Evolutionary conservation across 2,888 invertebrate species (phyloP).

Genomic region (Caenorhabditis sp.): DNA sequence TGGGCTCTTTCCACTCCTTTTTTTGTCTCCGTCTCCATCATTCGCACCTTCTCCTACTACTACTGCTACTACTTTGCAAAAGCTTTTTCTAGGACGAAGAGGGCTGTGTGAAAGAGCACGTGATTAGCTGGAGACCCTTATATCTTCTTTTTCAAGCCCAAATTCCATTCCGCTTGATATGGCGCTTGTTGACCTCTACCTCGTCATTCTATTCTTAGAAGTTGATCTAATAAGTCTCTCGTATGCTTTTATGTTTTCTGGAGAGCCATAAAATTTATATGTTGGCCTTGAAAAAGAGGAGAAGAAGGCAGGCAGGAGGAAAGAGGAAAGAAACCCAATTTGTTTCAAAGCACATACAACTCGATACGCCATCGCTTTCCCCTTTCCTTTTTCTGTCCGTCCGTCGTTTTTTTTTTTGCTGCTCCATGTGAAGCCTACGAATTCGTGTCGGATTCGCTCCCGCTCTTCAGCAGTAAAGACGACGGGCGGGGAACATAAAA

Average conservation of each 20-base stretch:
- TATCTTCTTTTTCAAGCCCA: constrained; percentile 35
- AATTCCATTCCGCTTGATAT: constrained; percentile 47
- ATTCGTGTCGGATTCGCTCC: constrained; percentile 14
- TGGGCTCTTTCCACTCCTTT: constrained; percentile 1
- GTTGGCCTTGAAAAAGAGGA: constrained; percentile 15
- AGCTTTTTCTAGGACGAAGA: constrained; percentile 29
- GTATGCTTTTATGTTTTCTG: constrained; percentile 2
- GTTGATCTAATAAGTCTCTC: constrained; percentile 7
- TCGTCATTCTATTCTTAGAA: constrained; percentile 27
- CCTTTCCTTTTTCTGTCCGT: constrained; percentile 11
- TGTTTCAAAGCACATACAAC: constrained; percentile 54
- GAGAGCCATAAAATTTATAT: constrained; percentile 28
- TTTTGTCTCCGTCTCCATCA: background rate
- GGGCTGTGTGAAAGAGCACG: too few species aligned
- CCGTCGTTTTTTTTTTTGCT: constrained; percentile 1
- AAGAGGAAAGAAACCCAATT: constrained; percentile 51
- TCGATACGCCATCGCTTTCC: constrained; percentile 39
- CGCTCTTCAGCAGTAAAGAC: constrained; percentile 33
- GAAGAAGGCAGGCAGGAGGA: constrained; percentile 12
- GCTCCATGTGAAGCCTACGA: constrained; percentile 12
- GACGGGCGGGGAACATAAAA: constrained; percentile 28
- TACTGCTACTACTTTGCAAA: constrained; percentile 39
- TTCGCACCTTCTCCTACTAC: constrained; percentile 23
- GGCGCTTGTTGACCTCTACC: constrained; percentile 35
- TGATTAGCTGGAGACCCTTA: too few species aligned